These are phyloP conservation scores for Melitaea athalia DNA, from an alignment of 2,888 invertebrate genomes.

Conservation along the genomic window DNA sequence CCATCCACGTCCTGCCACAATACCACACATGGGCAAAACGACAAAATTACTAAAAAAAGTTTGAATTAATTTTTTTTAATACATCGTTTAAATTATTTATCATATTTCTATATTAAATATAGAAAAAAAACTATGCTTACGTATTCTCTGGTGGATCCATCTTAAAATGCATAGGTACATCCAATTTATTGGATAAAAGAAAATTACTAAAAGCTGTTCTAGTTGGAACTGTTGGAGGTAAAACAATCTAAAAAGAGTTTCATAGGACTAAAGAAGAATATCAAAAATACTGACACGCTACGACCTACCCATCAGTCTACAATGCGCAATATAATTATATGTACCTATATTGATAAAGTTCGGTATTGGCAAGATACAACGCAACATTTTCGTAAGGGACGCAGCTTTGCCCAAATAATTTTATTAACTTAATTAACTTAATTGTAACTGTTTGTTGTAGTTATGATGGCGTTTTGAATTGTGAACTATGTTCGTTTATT, in stretches of 20 bases:
- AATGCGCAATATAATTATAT: neutral
- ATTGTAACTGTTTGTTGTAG: too few relatives aligned
- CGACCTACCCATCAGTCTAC: too few relatives aligned
- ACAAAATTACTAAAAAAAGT: constrained; percentile 60
- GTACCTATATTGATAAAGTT: too few relatives aligned
- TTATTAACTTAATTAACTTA: too few relatives aligned
- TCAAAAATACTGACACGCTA: neutral
- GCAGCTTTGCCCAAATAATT: too few relatives aligned
- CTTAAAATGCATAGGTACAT: constrained; percentile 69
- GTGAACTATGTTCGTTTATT: too few relatives aligned
- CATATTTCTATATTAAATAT: neutral
- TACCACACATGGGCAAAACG: constrained; percentile 73
- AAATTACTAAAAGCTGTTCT: constrained; percentile 71
- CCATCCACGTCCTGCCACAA: constrained; percentile 70
- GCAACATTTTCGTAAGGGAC: too few relatives aligned
- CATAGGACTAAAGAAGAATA: neutral
- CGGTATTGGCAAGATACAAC: neutral
- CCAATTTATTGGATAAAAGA: constrained; percentile 70
- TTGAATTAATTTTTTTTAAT: neutral
- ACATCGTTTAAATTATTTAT: neutral
- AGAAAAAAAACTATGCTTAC: constrained; percentile 47
- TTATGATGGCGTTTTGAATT: too few relatives aligned
- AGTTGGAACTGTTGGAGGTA: constrained; percentile 74
- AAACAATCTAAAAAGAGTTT: constrained; percentile 52
- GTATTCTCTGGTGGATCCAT: constrained; percentile 63